Evolutionary conservation across 2,113 vertebrate species (phyloP).

Genomic region (Dendrocopos noguchii): DNA sequence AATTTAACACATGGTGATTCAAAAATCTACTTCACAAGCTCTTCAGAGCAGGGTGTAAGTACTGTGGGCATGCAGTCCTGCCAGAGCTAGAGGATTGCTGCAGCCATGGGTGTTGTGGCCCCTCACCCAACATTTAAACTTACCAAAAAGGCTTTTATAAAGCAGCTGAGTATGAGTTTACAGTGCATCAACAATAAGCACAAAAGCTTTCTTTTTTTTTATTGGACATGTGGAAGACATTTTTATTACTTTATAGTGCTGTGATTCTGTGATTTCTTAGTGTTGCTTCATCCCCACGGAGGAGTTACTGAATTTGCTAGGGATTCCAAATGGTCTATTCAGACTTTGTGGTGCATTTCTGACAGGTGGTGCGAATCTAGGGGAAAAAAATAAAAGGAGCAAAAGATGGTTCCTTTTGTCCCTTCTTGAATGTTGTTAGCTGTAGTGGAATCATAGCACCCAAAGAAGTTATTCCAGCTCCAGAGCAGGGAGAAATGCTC

Average conservation of each 20-base stretch:
- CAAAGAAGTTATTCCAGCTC: not conserved
- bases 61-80: not conserved
- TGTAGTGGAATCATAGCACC: fast-evolving
- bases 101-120: fast-evolving
- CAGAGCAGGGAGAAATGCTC: not conserved
- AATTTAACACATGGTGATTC: fast-evolving
- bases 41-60: not conserved
- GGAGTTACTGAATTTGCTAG: not conserved
- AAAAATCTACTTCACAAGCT: not conserved
- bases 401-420: not conserved
- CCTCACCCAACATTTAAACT: not conserved
- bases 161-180: not conserved
- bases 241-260: not conserved
- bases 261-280: not conserved
- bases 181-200: fast-evolving
- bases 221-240: not conserved
- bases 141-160: not conserved
- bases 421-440: not conserved
- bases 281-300: not conserved
- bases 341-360: not conserved
- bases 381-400: not conserved
- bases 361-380: not conserved
- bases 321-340: not conserved
- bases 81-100: not conserved
- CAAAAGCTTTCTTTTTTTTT: not conserved